phyloP scores from a whole-genome alignment of 2,797 vertebrate genomes.

The Somateria mollissima region DNA sequence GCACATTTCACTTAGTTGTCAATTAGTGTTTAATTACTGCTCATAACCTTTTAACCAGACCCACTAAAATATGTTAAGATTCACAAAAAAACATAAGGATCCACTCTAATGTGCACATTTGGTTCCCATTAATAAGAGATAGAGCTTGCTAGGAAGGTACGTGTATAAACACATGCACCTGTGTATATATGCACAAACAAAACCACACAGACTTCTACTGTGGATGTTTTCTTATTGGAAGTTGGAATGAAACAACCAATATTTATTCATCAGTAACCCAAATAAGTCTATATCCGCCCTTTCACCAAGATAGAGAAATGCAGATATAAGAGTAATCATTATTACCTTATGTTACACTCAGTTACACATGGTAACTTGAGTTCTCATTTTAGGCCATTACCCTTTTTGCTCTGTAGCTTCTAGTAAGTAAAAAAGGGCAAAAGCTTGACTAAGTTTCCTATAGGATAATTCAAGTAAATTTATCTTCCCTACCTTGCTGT shows the following conservation, averaged over 20 bases:
- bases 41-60: slow-evolving; percentile 66
- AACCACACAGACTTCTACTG: neutral
- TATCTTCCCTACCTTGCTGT: neutral
- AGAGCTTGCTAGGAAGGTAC: neutral
- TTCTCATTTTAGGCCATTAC: neutral
- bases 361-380: neutral
- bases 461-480: neutral
- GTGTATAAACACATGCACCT: neutral
- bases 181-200: too few species aligned
- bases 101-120: slow-evolving; percentile 49
- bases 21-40: slow-evolving; percentile 68
- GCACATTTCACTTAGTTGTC: slow-evolving; percentile 60
- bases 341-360: neutral
- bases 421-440: neutral
- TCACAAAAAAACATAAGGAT: slow-evolving; percentile 57
- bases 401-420: neutral
- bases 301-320: neutral
- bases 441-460: neutral
- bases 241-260: neutral
- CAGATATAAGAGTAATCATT: neutral
- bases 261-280: neutral
- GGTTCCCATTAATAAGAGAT: slow-evolving; percentile 65
- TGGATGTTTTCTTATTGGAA: neutral
- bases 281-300: neutral
- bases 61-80: slow-evolving; percentile 63